Base-by-base conservation (phyloP, 1,140 invertebrate species). In the Zaprionus kolodkinae region DNA sequence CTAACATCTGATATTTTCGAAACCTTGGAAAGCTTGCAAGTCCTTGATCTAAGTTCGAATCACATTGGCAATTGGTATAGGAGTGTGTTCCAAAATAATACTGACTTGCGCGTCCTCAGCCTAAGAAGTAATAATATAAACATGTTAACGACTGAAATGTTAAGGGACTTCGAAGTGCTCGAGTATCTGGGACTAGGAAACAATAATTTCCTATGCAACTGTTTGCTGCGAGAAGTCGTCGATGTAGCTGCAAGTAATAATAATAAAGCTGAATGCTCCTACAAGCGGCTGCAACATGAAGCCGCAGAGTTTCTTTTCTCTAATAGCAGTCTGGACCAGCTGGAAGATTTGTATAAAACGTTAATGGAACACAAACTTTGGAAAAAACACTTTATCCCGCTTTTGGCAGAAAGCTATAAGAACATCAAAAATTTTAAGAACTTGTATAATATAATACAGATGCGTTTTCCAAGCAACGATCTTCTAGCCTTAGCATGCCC, bases 121-220 rank as follows among this genome's bases (percentile, higher is more conserved):
- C 61, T 95, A 4, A 78, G 75, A 12, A 76, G 93, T 4, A 95
- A 95, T 57, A 94, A 93, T 50, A 93, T 95, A 12, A 94, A 94
- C 40, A 64, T 94, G 17, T 86, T 95, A 5, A 91, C 93, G 0
- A 81, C 83, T 9, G 89, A 93, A 63, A 94, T 94, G 93, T 70
- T 94, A 0, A 65, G 78, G 21, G 94, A 94, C 75, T 86, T 69
- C 38, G 81, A 54, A 73, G 82, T 15, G 10, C 93, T 82, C 12
- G 80, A 84, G 17, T 90, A 81, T 35, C 70, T 95, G 0, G 92
- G 92, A 13, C 30, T 95, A 0, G 92, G 93, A 0, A 86, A 90
- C 0, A 95, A 95, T 74, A 92, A 93, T 17, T 93, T 95, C 9
- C 78, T 94, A 0, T 95, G 95, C 64, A 93, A 94, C 66, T 94